Base-by-base conservation (phyloP, 2,113 vertebrate species). In the Syngnathus scovelli region DNA sequence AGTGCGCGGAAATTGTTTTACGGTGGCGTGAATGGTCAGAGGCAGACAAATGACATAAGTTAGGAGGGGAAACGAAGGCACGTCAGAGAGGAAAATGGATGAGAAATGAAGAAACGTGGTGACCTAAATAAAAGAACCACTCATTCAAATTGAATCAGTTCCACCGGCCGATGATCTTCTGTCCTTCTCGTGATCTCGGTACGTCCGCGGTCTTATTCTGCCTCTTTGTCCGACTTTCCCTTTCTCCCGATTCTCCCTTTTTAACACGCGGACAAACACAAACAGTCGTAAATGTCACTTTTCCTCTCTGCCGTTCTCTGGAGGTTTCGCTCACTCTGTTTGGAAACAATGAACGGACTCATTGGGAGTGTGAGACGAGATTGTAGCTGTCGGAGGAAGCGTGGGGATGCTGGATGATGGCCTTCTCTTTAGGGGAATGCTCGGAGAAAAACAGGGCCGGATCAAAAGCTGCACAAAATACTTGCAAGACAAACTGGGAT, bases 261-360 rank as follows among this genome's bases (percentile, higher is more conserved):
- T 16, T 48, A 58, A 48, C 10, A 43, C n/a, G 36, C 44, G 33
- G 39, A 39, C 27, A 41, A 67, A 66, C 9, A 54, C 70, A 67
- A 21, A 63, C 15, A 27, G 46, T 23, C 37, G 36, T 39, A 43
- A 72, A 58, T 71, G 59, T 64, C 64, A 55, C 18, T 23, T 48
- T 10, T 10, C 38, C 59, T 68, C 56, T 68, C 56, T 66, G 63
- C 66, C 16, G 33, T 38, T 18, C 67, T 60, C 67, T 39, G 7
- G 65, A 67, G 54, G 27, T 46, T 59, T 18, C 55, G 21, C 65
- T 1, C 58, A 72, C 72, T 69, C 76, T 71, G 75, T 84, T 84
- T 69, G 79, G 70, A 81, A 76, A 78, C 77, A 82, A 81, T 83
- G 79, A 83, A 79, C 77, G 72, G 68, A 54, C 65, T 85, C 81